Conservation (phyloP, 2,888 invertebrate species). For the Diarsia rubi region DNA sequence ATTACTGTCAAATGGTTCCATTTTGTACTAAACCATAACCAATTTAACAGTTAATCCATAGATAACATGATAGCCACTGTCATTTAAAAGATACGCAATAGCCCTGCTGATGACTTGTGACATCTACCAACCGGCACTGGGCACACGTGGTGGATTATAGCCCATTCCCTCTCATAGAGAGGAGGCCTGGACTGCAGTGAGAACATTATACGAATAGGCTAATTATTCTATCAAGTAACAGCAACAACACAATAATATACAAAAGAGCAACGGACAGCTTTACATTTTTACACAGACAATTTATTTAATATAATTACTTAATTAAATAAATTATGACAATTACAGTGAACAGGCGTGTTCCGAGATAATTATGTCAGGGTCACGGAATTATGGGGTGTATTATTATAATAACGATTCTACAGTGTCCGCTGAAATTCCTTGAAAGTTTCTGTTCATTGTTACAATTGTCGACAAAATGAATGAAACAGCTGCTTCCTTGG, state of each 20-base stretch:
- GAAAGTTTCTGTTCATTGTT: not conserved
- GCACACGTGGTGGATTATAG: not conserved
- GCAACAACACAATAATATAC: too few species aligned
- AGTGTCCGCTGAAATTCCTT: constrained; percentile 8
- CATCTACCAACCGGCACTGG: not conserved
- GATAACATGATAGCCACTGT: too few species aligned
- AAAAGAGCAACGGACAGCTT: not conserved
- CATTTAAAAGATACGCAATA: too few species aligned
- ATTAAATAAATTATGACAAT: constrained; percentile 42
- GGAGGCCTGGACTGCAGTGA: not conserved
- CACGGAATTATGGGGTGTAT: constrained; percentile 34
- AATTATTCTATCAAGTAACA: too few species aligned
- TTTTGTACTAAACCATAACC: too few species aligned
- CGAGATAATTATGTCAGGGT: constrained; percentile 53
- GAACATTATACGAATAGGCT: too few species aligned
- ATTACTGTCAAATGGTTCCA: too few species aligned
- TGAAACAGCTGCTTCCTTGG: not conserved
- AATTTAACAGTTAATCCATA: too few species aligned
- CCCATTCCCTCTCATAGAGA: not conserved
- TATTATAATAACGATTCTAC: constrained; percentile 13
- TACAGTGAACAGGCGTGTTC: constrained; percentile 33
- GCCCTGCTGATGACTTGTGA: too few species aligned
- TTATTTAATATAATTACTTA: constrained; percentile 38
- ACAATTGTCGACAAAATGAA: not conserved
- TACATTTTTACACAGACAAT: not conserved